A percentile compares a stretch with the other conserved stretches of the same genome.
Evolutionary conservation across 2,113 vertebrate genomes (phyloP).

Genomic region (Gavialis gangeticus): DNA sequence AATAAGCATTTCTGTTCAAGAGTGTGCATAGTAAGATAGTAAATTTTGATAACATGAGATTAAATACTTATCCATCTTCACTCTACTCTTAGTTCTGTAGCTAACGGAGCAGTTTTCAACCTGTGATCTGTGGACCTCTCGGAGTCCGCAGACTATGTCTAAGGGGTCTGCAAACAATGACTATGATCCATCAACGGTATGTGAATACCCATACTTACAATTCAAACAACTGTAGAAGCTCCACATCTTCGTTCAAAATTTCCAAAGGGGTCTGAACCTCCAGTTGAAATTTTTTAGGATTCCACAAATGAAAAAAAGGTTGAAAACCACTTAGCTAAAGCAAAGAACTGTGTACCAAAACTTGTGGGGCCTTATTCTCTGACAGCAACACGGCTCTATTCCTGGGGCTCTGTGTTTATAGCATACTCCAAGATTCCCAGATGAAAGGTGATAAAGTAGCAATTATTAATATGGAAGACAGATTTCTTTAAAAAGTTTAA

Average conservation of each 20-base stretch:
- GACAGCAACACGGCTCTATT: background rate
- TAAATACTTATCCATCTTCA: slow-evolving; percentile 10
- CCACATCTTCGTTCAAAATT: too few relatives aligned
- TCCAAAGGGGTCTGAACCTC: too few relatives aligned
- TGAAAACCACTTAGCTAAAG: background rate
- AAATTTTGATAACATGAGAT: background rate
- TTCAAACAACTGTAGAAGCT: too few relatives aligned
- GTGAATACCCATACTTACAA: too few relatives aligned
- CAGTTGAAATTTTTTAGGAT: too few relatives aligned
- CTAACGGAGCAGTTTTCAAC: background rate
- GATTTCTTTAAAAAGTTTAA: background rate
- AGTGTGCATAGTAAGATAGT: background rate
- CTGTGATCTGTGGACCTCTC: too few relatives aligned
- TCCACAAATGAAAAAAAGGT: too few relatives aligned
- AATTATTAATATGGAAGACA: background rate
- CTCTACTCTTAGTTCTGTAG: background rate
- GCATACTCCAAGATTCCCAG: background rate
- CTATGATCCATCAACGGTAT: too few relatives aligned
- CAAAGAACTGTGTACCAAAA: rapidly evolving
- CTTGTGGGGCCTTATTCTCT: background rate
- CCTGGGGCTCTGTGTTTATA: background rate
- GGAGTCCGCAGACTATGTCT: too few relatives aligned
- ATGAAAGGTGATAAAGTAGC: background rate
- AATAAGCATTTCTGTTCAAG: background rate
- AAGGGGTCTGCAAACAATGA: too few relatives aligned